Percentiles rank a stretch among this genome's conserved stretches.
These are phyloP conservation scores for Batillaria attramentaria DNA, from an alignment of 1,140 invertebrate species.

Conservation along the genomic window DNA sequence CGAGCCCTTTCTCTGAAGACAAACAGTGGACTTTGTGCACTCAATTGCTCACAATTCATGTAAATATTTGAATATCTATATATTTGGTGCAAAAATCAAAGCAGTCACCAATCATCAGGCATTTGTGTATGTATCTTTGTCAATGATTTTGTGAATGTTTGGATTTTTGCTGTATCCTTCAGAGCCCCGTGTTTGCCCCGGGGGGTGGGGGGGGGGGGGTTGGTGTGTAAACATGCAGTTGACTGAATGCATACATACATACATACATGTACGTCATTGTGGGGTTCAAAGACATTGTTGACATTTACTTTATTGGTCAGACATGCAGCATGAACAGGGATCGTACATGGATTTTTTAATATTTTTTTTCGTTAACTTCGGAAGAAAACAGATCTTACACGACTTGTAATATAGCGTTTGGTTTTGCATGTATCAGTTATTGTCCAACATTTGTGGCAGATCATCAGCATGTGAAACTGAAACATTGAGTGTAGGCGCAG, in stretches of 20 bases:
- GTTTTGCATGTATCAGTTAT: too few relatives aligned
- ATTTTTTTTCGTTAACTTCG: too few relatives aligned
- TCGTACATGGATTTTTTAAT: too few relatives aligned
- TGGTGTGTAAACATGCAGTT: neutral
- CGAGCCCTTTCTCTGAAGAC: too few relatives aligned
- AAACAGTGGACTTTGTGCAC: slow-evolving; percentile 23
- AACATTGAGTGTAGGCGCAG: too few relatives aligned
- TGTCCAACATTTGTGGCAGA: too few relatives aligned
- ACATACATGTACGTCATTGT: neutral
- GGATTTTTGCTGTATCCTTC: neutral
- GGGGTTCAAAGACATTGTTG: neutral
- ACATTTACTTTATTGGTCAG: too few relatives aligned
- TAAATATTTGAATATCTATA: slow-evolving; percentile 31
- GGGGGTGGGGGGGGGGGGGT: neutral
- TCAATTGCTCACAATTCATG: slow-evolving; percentile 30
- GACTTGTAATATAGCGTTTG: too few relatives aligned
- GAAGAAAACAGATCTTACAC: too few relatives aligned
- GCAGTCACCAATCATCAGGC: slow-evolving; percentile 18
- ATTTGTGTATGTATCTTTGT: neutral
- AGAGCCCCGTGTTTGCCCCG: too few relatives aligned
- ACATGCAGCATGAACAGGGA: too few relatives aligned
- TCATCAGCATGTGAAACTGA: too few relatives aligned
- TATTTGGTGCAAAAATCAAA: slow-evolving; percentile 35
- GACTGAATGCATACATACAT: neutral
- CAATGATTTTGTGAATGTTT: neutral